These are phyloP conservation scores for Dromiciops gliroides DNA, from an alignment of 2,113 vertebrate genomes.

Conservation along the genomic window DNA sequence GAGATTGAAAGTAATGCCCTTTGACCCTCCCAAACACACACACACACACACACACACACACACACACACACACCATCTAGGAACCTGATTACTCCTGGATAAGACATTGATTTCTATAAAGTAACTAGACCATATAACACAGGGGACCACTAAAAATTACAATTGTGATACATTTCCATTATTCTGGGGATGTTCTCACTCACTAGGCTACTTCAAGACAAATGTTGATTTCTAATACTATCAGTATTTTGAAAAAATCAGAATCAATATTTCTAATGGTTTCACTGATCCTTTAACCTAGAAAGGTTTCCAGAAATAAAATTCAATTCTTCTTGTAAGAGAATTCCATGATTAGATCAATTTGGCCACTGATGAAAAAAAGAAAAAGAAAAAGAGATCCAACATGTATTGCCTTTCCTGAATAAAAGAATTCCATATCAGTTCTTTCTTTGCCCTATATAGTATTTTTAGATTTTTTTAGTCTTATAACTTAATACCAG, in stretches of 20 bases:
- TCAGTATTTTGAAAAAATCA: not conserved
- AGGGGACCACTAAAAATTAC: constrained; percentile 2
- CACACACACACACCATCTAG: not conserved
- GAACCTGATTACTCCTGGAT: constrained; percentile 3
- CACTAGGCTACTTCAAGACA: not conserved
- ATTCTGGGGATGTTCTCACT: not conserved
- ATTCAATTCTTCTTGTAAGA: not conserved
- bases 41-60: not conserved
- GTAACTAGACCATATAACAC: not conserved
- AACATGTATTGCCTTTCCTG: not conserved
- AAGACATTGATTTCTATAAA: constrained; percentile 8
- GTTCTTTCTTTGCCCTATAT: not conserved
- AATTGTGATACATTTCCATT: not conserved
- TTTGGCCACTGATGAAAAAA: not conserved
- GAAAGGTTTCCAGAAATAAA: not conserved
- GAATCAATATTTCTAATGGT: not conserved
- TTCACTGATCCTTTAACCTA: not conserved
- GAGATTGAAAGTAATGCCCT: not conserved
- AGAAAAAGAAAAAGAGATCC: not conserved
- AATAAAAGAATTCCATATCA: not conserved
- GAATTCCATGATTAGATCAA: not conserved
- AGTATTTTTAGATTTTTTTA: not conserved
- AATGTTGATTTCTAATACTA: not conserved
- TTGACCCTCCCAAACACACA: not conserved
- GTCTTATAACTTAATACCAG: not conserved